These are phyloP conservation scores for Gymnogyps californianus DNA, from an alignment of 2,113 vertebrate species.

Conservation along the genomic window DNA sequence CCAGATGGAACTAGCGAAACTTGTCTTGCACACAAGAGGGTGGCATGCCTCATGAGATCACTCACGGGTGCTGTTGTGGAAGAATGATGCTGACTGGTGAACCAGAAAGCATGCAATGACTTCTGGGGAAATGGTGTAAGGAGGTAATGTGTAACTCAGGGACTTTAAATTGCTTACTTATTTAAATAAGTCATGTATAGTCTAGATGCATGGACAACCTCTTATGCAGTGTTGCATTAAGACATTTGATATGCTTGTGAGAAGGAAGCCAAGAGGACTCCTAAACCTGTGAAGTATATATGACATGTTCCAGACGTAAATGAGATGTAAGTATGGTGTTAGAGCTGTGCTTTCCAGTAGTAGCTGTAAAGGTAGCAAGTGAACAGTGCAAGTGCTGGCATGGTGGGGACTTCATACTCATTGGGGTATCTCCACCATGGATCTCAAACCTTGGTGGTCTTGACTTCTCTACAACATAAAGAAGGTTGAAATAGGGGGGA, in stretches of 20 bases:
- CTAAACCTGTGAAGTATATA: not conserved
- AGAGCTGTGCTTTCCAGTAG: not conserved
- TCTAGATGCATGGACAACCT: not conserved
- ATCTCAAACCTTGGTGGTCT: not conserved
- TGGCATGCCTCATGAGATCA: not conserved
- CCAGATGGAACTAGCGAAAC: not conserved
- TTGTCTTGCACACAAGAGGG: not conserved
- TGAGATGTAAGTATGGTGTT: not conserved
- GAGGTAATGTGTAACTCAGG: not conserved
- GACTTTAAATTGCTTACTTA: not conserved
- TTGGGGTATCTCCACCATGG: not conserved
- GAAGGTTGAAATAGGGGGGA: not conserved
- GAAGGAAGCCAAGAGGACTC: not conserved
- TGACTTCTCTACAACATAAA: not conserved
- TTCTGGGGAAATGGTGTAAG: not conserved
- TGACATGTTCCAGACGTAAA: not conserved
- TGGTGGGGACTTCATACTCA: not conserved
- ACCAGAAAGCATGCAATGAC: not conserved
- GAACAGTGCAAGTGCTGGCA: not conserved
- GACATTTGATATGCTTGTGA: not conserved
- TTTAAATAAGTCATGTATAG: not conserved
- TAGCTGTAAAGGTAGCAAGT: not conserved
- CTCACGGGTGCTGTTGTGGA: not conserved
- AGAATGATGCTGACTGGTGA: not conserved
- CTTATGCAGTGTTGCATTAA: not conserved